These are phyloP conservation scores for Aelia acuminata DNA, from an alignment of 2,888 invertebrate species.

Conservation along the genomic window DNA sequence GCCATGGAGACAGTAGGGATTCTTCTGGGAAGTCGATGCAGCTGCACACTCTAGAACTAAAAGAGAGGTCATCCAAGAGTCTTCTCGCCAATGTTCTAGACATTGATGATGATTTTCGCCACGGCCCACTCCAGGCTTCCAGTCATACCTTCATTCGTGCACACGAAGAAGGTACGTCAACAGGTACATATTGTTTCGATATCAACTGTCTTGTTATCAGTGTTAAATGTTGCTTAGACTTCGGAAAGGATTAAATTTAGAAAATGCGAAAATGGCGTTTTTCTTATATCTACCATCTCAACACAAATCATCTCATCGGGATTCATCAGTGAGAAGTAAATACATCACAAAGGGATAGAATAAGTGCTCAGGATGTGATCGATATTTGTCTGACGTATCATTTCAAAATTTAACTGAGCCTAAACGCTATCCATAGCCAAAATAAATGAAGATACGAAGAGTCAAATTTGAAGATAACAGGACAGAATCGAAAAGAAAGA, in stretches of 20 bases:
- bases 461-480: background rate
- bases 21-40: slow-evolving; percentile 80
- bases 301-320: slow-evolving; percentile 23
- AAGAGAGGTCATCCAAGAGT: slow-evolving; percentile 94
- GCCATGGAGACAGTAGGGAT: slow-evolving; percentile 67
- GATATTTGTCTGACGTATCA: background rate
- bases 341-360: background rate
- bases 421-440: background rate
- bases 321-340: slow-evolving; percentile 15
- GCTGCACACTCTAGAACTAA: slow-evolving; percentile 88
- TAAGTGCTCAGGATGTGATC: background rate
- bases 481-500: background rate
- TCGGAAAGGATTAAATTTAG: slow-evolving; percentile 7
- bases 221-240: slow-evolving; percentile 48
- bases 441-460: background rate
- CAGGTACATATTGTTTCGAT: slow-evolving; percentile 47
- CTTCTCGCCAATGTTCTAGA: slow-evolving; percentile 96
- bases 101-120: slow-evolving; percentile 96
- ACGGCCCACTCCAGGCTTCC: slow-evolving; percentile 70
- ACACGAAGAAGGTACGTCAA: slow-evolving; percentile 67
- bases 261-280: slow-evolving; percentile 5
- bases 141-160: slow-evolving; percentile 67
- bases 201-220: slow-evolving; percentile 36
- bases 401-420: background rate
- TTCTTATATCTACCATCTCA: slow-evolving; percentile 5